Conservation (phyloP, 1,140 invertebrate species). For the Cotesia vestalis region DNA sequence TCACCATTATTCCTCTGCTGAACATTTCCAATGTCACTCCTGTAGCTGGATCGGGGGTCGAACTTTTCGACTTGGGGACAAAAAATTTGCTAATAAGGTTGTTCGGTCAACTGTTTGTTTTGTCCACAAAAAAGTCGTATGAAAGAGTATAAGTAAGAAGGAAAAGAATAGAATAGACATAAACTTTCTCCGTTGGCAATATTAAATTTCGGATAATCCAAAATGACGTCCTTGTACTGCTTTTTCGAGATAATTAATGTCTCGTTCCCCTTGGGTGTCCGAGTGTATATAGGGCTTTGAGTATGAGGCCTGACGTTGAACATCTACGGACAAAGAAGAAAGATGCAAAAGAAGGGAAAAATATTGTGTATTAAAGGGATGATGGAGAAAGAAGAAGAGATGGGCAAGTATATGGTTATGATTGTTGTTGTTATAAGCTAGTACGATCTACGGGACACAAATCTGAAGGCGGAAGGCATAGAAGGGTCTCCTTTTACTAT, state of each 20-base stretch:
- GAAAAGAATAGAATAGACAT: background rate
- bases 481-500: no score
- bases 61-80: background rate
- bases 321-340: background rate
- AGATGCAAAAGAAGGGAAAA: slow-evolving; percentile 14
- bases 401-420: background rate
- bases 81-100: slow-evolving; percentile 25
- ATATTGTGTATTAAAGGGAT: slow-evolving; percentile 33
- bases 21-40: no score
- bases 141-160: background rate
- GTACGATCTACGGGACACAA: slow-evolving; percentile 1
- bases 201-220: slow-evolving; percentile 58
- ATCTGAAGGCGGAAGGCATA: no score
- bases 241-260: slow-evolving; percentile 56
- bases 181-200: slow-evolving; percentile 21
- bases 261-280: slow-evolving; percentile 38
- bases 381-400: background rate
- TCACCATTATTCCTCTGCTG: no score
- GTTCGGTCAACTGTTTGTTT: slow-evolving; percentile 10
- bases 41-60: no score
- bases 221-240: slow-evolving; percentile 44
- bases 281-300: slow-evolving; percentile 5
- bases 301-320: slow-evolving; percentile 16
- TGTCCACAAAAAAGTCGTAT: slow-evolving; percentile 4
- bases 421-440: background rate